Conservation (phyloP, 2,113 vertebrate species). For the Tragelaphus buxtoni region DNA sequence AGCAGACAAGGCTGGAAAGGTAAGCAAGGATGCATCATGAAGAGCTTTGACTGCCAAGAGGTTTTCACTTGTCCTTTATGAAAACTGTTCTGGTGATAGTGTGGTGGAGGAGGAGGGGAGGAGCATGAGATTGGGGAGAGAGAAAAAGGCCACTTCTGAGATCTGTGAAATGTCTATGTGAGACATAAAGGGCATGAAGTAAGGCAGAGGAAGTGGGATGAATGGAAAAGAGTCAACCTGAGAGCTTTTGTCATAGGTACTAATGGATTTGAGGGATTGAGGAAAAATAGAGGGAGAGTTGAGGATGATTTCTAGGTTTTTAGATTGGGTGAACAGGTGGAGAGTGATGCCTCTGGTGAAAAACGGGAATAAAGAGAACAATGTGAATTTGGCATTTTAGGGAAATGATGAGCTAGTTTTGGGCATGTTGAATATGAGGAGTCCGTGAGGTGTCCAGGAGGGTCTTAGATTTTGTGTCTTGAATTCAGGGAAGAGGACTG, state of each 20-base stretch:
- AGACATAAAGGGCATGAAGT: neutral
- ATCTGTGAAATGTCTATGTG: neutral
- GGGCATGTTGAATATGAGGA: neutral
- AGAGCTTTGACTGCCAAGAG: neutral
- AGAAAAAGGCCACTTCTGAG: neutral
- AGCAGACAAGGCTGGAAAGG: neutral
- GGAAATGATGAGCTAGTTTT: neutral
- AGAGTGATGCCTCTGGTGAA: neutral
- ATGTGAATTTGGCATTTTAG: neutral
- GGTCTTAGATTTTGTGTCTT: neutral
- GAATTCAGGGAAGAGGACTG: neutral
- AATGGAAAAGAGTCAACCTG: neutral
- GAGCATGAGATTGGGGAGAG: neutral
- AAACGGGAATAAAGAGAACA: neutral
- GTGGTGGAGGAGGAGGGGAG: neutral
- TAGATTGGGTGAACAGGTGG: neutral
- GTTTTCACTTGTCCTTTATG: neutral
- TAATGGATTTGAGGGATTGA: neutral
- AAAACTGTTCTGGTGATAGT: neutral
- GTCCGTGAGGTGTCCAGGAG: neutral
- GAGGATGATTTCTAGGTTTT: neutral
- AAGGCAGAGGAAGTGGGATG: neutral
- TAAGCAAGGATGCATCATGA: neutral
- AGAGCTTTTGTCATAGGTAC: neutral
- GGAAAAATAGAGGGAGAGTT: neutral